Conservation (phyloP, 2,888 invertebrate genomes). For the Helleia helle region DNA sequence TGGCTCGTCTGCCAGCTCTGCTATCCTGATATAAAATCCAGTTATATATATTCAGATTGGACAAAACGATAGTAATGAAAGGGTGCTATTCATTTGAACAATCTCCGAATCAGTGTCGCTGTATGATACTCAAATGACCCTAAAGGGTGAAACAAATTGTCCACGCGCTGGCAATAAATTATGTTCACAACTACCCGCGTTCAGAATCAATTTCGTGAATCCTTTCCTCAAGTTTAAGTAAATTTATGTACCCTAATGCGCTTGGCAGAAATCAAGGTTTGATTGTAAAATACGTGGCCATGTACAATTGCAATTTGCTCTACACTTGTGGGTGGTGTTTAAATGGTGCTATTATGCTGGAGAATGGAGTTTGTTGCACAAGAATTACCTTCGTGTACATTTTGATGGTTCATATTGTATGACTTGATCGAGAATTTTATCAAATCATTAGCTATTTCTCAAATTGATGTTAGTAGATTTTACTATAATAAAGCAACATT, state of each 20-base stretch:
- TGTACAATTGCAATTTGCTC: conserved; percentile 65
- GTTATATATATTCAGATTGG: too few species aligned
- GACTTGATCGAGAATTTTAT: conserved; percentile 12
- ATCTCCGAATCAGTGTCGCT: conserved; percentile 3
- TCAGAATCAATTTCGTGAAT: conserved; percentile 44
- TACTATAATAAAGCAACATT: too few species aligned
- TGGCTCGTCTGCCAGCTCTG: too few species aligned
- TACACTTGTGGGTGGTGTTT: conserved; percentile 66
- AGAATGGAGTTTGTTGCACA: conserved; percentile 56
- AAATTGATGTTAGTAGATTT: too few species aligned
- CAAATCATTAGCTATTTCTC: too few species aligned
- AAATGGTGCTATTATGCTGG: conserved; percentile 60
- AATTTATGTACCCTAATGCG: conserved; percentile 64
- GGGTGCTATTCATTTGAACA: background rate
- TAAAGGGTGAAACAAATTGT: conserved; percentile 22
- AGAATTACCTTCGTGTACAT: conserved; percentile 51
- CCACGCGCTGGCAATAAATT: conserved; percentile 37
- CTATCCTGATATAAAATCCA: too few species aligned
- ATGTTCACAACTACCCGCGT: conserved; percentile 44
- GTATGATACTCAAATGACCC: too few species aligned
- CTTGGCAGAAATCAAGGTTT: conserved; percentile 67
- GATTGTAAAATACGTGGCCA: conserved; percentile 63
- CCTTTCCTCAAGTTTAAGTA: conserved; percentile 50
- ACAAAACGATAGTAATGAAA: too few species aligned
- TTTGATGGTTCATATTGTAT: conserved; percentile 23